phyloP scores from a whole-genome alignment of 2,113 vertebrate genomes.

The Elephas maximus region DNA sequence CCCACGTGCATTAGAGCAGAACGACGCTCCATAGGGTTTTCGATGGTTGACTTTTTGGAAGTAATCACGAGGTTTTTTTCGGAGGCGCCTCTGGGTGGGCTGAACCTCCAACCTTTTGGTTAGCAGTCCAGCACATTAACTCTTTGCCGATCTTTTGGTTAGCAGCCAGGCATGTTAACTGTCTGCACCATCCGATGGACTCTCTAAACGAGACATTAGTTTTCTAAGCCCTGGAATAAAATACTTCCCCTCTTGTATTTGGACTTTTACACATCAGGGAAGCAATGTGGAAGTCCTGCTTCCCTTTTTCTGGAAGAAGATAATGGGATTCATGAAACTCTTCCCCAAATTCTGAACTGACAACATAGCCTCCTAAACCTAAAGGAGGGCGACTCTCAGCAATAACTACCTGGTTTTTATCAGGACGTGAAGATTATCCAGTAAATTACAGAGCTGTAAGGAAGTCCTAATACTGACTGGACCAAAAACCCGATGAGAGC shows the following conservation, averaged over 20 bases:
- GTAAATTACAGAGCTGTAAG: background rate
- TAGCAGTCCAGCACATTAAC: background rate
- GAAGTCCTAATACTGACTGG: background rate
- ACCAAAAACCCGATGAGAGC: background rate
- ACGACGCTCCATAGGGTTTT: background rate
- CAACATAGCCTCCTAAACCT: background rate
- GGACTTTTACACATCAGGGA: background rate
- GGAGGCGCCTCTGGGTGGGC: background rate
- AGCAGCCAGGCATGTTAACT: background rate
- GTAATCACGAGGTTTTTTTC: background rate
- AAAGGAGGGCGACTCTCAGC: background rate
- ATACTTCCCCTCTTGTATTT: background rate
- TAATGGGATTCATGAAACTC: background rate
- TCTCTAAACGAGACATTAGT: background rate
- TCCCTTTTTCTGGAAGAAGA: background rate
- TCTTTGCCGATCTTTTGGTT: background rate
- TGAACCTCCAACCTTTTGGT: background rate
- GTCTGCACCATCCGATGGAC: background rate
- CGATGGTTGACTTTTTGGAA: background rate
- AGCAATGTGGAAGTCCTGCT: background rate
- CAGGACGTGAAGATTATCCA: background rate
- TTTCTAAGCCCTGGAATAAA: slow-evolving; percentile 13
- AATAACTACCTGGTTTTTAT: background rate
- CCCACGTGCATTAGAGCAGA: background rate
- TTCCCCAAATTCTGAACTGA: background rate